Conservation (phyloP, 2,888 invertebrate genomes). For the Synanthedon vespiformis region DNA sequence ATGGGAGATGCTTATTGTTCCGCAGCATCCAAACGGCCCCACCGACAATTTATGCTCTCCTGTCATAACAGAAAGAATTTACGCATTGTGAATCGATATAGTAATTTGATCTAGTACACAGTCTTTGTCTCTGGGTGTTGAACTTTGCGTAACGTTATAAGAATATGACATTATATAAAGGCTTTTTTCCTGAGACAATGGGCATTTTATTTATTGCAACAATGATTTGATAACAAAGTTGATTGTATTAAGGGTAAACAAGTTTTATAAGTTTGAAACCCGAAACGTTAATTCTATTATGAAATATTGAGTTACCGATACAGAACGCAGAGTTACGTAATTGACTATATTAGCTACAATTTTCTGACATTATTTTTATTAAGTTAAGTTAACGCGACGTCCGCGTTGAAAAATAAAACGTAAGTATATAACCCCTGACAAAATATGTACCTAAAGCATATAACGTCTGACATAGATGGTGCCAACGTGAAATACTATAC, state of each 20-base stretch:
- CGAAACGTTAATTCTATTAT: too few species aligned
- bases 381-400: too few species aligned
- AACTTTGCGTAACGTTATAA: conserved; percentile 49
- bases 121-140: conserved; percentile 63
- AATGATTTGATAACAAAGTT: conserved; percentile 22
- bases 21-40: conserved; percentile 63
- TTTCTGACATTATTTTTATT: too few species aligned
- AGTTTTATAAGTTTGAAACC: background rate
- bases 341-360: too few species aligned
- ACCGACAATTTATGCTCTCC: conserved; percentile 63
- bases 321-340: background rate
- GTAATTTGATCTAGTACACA: conserved; percentile 55
- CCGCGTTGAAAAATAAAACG: too few species aligned
- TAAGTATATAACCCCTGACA: too few species aligned
- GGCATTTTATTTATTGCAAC: conserved; percentile 26
- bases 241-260: background rate
- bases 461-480: too few species aligned
- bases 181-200: conserved; percentile 42
- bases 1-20: conserved; percentile 56
- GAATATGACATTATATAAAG: conserved; percentile 37
- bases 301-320: background rate
- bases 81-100: conserved; percentile 68
- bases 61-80: conserved; percentile 69
- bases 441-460: too few species aligned
- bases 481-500: too few species aligned